phyloP scores from a whole-genome alignment of 92 coral and sea anemone genomes.

The Virgularia gustaviana region DNA sequence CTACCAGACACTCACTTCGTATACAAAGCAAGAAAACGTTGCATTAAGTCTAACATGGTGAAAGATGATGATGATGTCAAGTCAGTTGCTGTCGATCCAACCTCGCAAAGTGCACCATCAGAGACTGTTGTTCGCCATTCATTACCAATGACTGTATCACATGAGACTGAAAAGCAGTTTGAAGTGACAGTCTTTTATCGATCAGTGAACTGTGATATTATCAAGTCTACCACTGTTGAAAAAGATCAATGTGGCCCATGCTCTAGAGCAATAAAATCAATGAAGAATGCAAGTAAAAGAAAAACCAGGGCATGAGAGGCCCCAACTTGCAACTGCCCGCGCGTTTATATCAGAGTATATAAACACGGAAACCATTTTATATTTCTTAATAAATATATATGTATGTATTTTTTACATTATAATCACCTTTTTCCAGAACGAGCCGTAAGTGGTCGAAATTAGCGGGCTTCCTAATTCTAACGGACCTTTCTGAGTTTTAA shows the following conservation, averaged over 20 bases:
- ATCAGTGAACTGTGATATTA: background rate
- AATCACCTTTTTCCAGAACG: slow-evolving; percentile 7
- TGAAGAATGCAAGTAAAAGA: too few relatives aligned
- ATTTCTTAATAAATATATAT: too few relatives aligned
- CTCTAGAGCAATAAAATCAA: too few relatives aligned
- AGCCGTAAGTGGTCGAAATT: background rate
- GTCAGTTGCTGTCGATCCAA: slow-evolving; percentile 1
- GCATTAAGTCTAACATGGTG: background rate
- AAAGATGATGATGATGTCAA: background rate
- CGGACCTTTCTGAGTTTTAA: too few relatives aligned
- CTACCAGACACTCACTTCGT: too few relatives aligned
- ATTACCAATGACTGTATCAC: background rate
- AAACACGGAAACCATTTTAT: too few relatives aligned
- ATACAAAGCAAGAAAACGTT: too few relatives aligned
- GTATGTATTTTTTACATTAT: too few relatives aligned
- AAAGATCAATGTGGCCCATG: background rate
- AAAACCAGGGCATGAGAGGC: too few relatives aligned
- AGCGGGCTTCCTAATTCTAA: background rate
- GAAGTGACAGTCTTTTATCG: background rate
- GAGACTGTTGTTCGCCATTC: background rate
- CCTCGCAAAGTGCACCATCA: background rate
- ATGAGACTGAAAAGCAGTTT: background rate
- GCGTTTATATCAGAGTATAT: too few relatives aligned
- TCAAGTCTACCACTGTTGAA: background rate
- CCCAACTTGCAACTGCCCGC: too few relatives aligned